phyloP scores from a whole-genome alignment of 2,888 invertebrate species.

The Julus scandinavius region DNA sequence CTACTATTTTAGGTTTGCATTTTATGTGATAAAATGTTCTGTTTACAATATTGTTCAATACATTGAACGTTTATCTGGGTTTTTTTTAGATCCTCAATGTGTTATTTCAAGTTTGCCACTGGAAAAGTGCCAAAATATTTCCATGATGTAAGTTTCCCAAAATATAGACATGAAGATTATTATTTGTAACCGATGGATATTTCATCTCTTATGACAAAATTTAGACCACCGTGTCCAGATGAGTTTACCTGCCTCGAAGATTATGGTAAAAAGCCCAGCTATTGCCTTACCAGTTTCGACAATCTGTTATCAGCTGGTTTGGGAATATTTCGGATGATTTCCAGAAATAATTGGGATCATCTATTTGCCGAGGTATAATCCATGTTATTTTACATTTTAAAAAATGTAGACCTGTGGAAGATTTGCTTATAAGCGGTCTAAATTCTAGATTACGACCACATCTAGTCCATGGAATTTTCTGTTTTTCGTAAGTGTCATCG shows the following conservation, averaged over 20 bases:
- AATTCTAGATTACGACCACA: neutral
- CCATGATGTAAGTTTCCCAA: neutral
- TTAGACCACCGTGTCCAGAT: neutral
- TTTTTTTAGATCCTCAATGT: neutral
- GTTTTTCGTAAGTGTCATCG: conserved; percentile 11
- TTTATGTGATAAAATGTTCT: neutral
- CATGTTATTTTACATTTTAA: too few species aligned
- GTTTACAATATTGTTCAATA: neutral
- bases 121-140: neutral
- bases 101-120: neutral
- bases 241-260: neutral
- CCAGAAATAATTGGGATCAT: conserved; percentile 28
- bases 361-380: conserved; percentile 5
- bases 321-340: conserved; percentile 30
- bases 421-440: neutral
- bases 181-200: neutral
- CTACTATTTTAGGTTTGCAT: neutral
- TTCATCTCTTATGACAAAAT: neutral
- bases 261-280: neutral
- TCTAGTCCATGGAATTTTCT: neutral
- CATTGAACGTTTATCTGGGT: neutral
- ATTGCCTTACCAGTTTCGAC: conserved; percentile 31
- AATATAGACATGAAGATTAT: neutral
- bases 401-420: neutral
- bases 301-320: neutral